phyloP scores from a whole-genome alignment of 2,113 vertebrate species.

The Oriolus oriolus region DNA sequence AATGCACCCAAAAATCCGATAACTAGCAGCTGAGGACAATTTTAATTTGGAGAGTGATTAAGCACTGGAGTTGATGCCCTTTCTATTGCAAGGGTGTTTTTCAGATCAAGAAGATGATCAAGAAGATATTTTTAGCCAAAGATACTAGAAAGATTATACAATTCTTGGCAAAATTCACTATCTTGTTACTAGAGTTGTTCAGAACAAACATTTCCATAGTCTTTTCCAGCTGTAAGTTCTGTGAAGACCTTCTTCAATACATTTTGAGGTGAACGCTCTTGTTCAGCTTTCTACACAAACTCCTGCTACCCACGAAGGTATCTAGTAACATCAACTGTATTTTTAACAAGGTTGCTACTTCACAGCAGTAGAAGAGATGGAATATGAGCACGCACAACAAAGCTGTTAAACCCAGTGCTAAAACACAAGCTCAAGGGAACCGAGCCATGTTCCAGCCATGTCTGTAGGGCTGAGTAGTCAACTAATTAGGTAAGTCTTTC shows the following conservation, averaged over 20 bases:
- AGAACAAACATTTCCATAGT: neutral
- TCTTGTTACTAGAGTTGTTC: neutral
- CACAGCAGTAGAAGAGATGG: neutral
- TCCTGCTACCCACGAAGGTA: neutral
- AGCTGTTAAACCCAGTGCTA: neutral
- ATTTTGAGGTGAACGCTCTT: neutral
- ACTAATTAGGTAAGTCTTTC: neutral
- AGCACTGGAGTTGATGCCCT: neutral
- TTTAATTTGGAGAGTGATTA: neutral
- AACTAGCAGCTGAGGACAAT: neutral
- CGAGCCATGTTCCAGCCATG: neutral
- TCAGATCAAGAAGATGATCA: neutral
- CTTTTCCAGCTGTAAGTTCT: neutral
- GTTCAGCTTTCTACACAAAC: neutral
- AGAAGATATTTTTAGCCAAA: neutral
- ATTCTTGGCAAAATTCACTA: neutral
- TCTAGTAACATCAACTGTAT: neutral
- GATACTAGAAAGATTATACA: neutral
- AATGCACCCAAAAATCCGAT: neutral
- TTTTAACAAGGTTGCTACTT: neutral
- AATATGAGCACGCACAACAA: neutral
- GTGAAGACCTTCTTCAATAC: neutral
- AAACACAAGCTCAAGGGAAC: neutral
- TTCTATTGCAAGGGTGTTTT: neutral
- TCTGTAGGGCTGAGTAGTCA: neutral